A percentile compares a stretch with the other conserved stretches of the same genome.
These are phyloP conservation scores for Exocentrus adspersus DNA, from an alignment of 2,888 invertebrate genomes.

Conservation along the genomic window DNA sequence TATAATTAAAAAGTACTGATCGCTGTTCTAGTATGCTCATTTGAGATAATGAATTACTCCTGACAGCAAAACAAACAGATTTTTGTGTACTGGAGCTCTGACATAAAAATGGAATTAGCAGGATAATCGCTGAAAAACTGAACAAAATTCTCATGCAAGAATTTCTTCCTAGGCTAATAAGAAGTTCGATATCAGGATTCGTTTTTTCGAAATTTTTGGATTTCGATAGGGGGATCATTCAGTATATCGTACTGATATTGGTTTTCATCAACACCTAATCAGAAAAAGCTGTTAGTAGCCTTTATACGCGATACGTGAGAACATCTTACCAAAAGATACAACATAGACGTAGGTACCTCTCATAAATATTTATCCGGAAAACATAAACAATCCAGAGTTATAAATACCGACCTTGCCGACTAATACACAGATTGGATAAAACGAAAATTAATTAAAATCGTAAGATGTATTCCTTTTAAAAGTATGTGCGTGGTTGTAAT, in stretches of 20 bases:
- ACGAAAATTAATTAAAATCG: slow-evolving; percentile 15
- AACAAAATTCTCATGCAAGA: background rate
- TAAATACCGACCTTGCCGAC: slow-evolving; percentile 26
- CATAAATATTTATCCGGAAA: slow-evolving; percentile 23
- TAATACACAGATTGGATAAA: slow-evolving; percentile 19
- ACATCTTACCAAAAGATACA: no score
- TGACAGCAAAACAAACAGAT: background rate
- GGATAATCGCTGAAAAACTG: background rate
- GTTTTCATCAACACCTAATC: no score
- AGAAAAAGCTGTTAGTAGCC: no score
- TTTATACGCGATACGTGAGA: no score
- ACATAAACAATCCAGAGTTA: slow-evolving; percentile 15
- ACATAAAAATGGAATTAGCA: background rate
- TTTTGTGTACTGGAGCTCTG: background rate
- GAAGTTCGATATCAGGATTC: no score
- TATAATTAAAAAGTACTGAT: slow-evolving; percentile 12
- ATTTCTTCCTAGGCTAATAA: no score
- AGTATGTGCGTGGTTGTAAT: background rate
- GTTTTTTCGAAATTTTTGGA: no score
- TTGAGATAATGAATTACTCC: slow-evolving; percentile 1
- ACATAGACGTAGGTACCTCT: background rate
- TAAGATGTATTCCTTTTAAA: background rate
- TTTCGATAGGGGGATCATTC: no score
- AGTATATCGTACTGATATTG: no score
- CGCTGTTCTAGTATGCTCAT: background rate